Percentiles rank a stretch among this genome's conserved stretches.
phyloP scores from a whole-genome alignment of 2,113 vertebrate species.

The Mustela lutreola region DNA sequence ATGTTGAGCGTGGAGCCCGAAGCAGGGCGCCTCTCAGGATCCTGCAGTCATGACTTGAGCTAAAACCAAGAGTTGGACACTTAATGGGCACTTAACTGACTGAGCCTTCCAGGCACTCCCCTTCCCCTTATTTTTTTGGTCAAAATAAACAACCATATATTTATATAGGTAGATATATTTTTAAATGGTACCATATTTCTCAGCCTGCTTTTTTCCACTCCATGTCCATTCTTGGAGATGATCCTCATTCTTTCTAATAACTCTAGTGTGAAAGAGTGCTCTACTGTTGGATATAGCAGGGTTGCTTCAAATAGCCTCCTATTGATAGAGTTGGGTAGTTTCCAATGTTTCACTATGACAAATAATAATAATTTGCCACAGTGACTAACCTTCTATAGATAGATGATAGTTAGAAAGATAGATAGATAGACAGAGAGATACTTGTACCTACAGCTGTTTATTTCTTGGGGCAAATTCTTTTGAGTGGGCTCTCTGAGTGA shows the following conservation, averaged over 20 bases:
- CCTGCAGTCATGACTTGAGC: not conserved
- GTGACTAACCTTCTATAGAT: not conserved
- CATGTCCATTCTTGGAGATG: not conserved
- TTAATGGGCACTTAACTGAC: no score
- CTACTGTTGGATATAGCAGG: not conserved
- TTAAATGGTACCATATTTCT: not conserved
- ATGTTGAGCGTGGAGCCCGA: not conserved
- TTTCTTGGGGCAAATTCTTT: not conserved
- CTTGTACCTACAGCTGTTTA: not conserved
- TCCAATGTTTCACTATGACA: not conserved
- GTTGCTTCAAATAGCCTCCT: not conserved
- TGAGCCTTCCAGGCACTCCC: no score
- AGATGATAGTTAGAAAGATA: no score
- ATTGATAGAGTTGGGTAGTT: not conserved
- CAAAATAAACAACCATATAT: not conserved
- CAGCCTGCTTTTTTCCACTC: not conserved
- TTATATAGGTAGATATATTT: not conserved
- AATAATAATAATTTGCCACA: not conserved
- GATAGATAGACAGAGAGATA: no score
- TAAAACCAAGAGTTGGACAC: no score
- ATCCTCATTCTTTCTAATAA: not conserved
- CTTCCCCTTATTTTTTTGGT: not conserved
- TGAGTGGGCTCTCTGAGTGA: not conserved
- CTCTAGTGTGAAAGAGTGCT: not conserved
- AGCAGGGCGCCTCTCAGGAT: not conserved